These are phyloP conservation scores for Danaus plexippus DNA, from an alignment of 1,140 invertebrate species.

Conservation along the genomic window DNA sequence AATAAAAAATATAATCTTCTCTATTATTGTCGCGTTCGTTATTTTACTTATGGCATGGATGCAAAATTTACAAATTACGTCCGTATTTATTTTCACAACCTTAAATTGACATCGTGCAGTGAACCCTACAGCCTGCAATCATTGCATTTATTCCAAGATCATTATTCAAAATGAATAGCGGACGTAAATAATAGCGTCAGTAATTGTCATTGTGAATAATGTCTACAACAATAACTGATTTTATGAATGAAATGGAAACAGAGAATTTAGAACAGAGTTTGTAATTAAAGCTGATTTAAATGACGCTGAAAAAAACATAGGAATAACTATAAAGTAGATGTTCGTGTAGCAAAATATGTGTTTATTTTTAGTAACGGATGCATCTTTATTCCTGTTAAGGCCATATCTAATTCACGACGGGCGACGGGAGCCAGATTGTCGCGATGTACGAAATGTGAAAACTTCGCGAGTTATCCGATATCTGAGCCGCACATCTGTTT, in stretches of 20 bases:
- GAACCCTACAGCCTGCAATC: constrained; percentile 35
- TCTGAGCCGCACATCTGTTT: constrained; percentile 29
- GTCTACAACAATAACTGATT: background rate
- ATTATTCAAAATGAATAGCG: constrained; percentile 41
- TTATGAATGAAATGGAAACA: too few species aligned
- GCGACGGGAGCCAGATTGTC: constrained; percentile 24
- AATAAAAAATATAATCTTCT: too few species aligned
- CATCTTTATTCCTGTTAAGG: constrained; percentile 27
- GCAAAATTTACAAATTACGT: too few species aligned
- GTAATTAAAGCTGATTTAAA: too few species aligned
- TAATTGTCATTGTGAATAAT: constrained; percentile 15
- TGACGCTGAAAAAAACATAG: too few species aligned
- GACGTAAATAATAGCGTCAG: constrained; percentile 36
- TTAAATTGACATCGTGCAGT: too few species aligned
- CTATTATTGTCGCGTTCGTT: too few species aligned
- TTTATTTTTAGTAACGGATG: constrained; percentile 8
- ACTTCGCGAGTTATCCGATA: constrained; percentile 35
- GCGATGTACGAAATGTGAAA: constrained; percentile 33
- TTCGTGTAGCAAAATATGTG: too few species aligned
- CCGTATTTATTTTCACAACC: too few species aligned
- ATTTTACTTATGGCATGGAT: too few species aligned
- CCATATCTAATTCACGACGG: constrained; percentile 29
- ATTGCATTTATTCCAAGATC: constrained; percentile 38
- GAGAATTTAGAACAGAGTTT: too few species aligned
- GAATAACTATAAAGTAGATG: too few species aligned